Base-by-base conservation (phyloP, 2,113 vertebrate genomes). In the Benitochromis conjunctus region DNA sequence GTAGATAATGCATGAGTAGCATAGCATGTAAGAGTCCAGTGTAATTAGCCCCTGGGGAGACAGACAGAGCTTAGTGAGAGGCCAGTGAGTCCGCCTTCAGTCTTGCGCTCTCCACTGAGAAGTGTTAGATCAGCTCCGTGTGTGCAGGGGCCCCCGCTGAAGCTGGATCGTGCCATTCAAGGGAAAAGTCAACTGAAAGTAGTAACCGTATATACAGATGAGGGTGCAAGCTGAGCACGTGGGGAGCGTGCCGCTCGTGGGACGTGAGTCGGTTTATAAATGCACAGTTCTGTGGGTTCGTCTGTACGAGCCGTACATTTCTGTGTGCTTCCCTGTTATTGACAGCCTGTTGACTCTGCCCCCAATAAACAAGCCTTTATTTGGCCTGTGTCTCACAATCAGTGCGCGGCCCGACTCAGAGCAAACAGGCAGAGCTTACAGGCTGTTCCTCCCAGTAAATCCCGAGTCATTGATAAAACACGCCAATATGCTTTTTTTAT, bases 61-160 rank as follows among this genome's bases (percentile, higher is more conserved):
- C 84, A 89, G 71, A 51, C 66, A 69, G 89, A 48, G 79, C 34
- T 84, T 48, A 55, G 21, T 69, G 83, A 64, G 71, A 26, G 81
- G 83, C 53, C 81, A 80, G 76, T 81, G 88, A 91, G 88, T 53
- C 91, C 82, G 79, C 55, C 87, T 91, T 78, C 82, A 38, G 86
- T 55, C 56, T 88, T 79, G 84, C 86, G 81, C 87, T 85, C 83
- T 91, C 88, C 86, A 92, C 85, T 79, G 81, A 93, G 90, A 94
- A 94, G 90, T 92, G 92, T 92, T 86, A 76, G 64, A 86, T 95
- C 94, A 95, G 94, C 92, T 92, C 93, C 86, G 7, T 51, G 66
- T 46, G 51, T n/a, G 29, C 86, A 83, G 78, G 87, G 86, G 84
- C 53, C 48, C 51, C 66, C 6, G 78, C 88, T 85, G 86, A 89